phyloP scores from a whole-genome alignment of 2,797 vertebrate species.

The Tragelaphus eurycerus region DNA sequence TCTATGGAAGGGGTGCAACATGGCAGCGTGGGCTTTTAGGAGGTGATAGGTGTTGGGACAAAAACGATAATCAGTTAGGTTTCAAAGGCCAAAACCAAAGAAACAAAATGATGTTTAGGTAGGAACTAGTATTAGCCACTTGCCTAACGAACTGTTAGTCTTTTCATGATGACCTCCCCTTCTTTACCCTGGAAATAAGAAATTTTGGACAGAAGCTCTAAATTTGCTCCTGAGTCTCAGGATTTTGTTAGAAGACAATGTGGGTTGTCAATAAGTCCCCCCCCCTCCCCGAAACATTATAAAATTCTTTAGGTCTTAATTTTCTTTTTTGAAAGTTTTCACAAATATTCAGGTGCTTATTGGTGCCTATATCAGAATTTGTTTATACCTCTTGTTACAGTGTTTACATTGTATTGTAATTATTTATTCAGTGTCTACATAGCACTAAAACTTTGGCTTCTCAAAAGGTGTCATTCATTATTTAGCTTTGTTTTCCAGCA shows the following conservation, averaged over 20 bases:
- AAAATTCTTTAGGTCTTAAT: neutral
- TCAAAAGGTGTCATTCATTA: neutral
- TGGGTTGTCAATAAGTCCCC: neutral
- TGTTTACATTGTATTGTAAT: neutral
- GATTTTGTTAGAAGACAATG: neutral
- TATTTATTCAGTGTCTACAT: conserved; percentile 20
- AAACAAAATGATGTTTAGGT: neutral
- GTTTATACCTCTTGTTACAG: neutral
- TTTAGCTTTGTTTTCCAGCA: neutral
- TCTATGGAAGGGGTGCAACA: neutral
- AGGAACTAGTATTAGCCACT: neutral
- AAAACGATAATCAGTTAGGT: neutral
- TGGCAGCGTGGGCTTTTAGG: no score
- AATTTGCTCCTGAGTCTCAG: neutral
- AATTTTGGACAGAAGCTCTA: neutral
- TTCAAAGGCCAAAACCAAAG: neutral
- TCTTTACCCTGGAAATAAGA: neutral
- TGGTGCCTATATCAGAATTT: neutral
- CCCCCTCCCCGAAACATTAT: neutral
- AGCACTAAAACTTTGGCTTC: neutral
- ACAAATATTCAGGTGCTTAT: neutral
- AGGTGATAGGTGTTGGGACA: neutral
- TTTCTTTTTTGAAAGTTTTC: conserved; percentile 8
- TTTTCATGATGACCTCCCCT: neutral
- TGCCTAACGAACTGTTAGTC: neutral